A percentile compares a stretch with the other conserved stretches of the same genome.
Evolutionary conservation across 2,797 vertebrate genomes (phyloP).

Genomic region (Clarias fuscus): DNA sequence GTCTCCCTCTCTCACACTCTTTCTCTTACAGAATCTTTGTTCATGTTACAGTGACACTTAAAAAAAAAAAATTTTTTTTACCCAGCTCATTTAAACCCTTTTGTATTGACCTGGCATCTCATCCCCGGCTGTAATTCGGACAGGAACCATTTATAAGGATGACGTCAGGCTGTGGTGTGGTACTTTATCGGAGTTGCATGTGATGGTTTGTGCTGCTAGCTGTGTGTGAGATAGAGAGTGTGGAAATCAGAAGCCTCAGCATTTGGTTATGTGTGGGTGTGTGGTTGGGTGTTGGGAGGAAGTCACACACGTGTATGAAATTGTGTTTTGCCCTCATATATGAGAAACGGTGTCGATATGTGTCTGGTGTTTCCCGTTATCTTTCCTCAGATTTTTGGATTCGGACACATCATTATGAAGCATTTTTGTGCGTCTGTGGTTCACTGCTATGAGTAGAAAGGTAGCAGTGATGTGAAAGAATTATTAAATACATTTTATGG

Average conservation of each 20-base stretch:
- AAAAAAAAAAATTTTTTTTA: too few species aligned
- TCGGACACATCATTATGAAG: too few species aligned
- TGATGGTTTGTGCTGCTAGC: not conserved
- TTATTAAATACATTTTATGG: too few species aligned
- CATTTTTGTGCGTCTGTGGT: not conserved
- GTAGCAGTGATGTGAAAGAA: too few species aligned
- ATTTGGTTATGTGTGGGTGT: slow-evolving; percentile 3
- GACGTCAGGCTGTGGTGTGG: not conserved
- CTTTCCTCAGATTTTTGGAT: too few species aligned
- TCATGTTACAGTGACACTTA: not conserved
- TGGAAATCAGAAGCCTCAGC: slow-evolving; percentile 14
- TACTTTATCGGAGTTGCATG: not conserved
- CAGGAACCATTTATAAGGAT: not conserved
- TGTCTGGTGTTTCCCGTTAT: too few species aligned
- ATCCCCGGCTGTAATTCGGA: not conserved
- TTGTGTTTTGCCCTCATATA: not conserved
- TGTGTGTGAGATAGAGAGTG: not conserved
- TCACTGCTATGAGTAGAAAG: not conserved
- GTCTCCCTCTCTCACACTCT: not conserved
- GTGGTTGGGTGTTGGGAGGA: not conserved
- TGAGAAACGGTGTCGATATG: too few species aligned
- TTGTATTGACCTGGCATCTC: not conserved
- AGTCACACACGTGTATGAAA: not conserved
- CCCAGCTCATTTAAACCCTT: not conserved
- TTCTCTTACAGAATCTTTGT: not conserved